Conservation (phyloP, 2,888 invertebrate genomes). For the Tinea semifulvella region DNA sequence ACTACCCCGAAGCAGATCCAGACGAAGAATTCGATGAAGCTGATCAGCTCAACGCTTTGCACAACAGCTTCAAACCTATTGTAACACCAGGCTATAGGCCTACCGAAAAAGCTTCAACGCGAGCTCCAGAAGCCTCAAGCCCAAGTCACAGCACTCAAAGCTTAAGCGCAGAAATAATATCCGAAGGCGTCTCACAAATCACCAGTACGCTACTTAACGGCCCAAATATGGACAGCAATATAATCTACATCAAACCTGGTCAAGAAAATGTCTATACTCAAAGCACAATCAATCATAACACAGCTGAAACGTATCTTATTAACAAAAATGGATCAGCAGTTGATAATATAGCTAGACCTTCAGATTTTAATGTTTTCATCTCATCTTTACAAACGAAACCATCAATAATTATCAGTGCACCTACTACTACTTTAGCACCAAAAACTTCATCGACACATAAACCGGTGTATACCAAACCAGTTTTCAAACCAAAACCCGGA, state of each 20-base stretch:
- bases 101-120: conserved; percentile 26
- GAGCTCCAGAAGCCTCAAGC: conserved; percentile 8
- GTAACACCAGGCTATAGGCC: conserved; percentile 57
- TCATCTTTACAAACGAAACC: conserved; percentile 61
- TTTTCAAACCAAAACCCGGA: conserved; percentile 63
- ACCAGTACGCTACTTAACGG: conserved; percentile 57
- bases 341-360: conserved; percentile 55
- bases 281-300: conserved; percentile 67
- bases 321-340: conserved; percentile 66
- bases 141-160: conserved; percentile 34
- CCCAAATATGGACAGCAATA: conserved; percentile 52
- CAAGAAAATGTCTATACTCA: conserved; percentile 51
- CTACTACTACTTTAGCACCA: conserved; percentile 33
- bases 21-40: conserved; percentile 45
- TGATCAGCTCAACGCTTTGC: conserved; percentile 49
- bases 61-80: conserved; percentile 55
- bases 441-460: conserved; percentile 49
- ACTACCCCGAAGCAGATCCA: conserved; percentile 48
- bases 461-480: conserved; percentile 53
- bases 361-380: conserved; percentile 58
- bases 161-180: conserved; percentile 56
- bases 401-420: conserved; percentile 35
- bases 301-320: conserved; percentile 71
- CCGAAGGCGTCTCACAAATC: conserved; percentile 65
- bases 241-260: conserved; percentile 33